A percentile compares a stretch with the other conserved stretches of the same genome.
Evolutionary conservation across 2,797 vertebrate genomes (phyloP).

Genomic region (Fratercula arctica): DNA sequence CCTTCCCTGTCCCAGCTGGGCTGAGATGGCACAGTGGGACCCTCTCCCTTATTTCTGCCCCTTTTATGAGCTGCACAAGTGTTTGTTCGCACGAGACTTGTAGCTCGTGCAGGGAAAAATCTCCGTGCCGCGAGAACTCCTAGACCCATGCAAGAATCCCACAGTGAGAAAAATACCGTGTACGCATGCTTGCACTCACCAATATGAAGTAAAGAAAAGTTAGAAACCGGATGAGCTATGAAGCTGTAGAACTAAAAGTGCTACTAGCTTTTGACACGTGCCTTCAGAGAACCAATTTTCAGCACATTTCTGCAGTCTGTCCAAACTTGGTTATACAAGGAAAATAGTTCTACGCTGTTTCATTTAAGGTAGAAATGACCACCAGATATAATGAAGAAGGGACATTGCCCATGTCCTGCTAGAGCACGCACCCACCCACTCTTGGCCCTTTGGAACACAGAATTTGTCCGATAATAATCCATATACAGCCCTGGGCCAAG

Average conservation of each 20-base stretch:
- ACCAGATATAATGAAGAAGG: not conserved
- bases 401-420: not conserved
- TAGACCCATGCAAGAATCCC: not conserved
- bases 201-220: not conserved
- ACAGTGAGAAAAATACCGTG: not conserved
- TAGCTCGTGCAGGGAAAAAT: not conserved
- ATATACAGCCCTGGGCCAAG: not conserved
- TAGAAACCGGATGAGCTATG: not conserved
- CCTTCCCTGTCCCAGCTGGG: not conserved
- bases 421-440: not conserved
- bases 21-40: not conserved
- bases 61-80: not conserved
- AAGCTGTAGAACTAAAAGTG: not conserved
- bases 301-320: not conserved
- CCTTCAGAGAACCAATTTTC: not conserved
- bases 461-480: not conserved
- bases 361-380: not conserved
- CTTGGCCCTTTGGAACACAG: not conserved
- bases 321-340: not conserved
- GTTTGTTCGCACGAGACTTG: accelerated
- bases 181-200: not conserved
- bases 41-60: not conserved
- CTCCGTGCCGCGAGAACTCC: not conserved
- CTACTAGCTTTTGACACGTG: not conserved
- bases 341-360: not conserved